Evolutionary conservation across 2,113 vertebrate genomes (phyloP).

Genomic region (Pao palembangensis): DNA sequence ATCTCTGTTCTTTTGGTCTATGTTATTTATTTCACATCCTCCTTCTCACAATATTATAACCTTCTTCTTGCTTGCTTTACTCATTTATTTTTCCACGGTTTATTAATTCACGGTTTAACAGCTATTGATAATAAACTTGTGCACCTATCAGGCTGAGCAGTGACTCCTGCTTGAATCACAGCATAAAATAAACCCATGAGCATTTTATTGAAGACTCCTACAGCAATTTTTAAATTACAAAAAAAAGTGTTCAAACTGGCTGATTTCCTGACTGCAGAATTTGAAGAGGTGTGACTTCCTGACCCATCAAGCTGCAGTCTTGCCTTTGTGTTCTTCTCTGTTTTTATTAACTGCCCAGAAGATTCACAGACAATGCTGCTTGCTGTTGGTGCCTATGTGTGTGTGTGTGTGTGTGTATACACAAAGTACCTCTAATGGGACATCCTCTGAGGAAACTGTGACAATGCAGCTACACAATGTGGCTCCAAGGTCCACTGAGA

Average conservation of each 20-base stretch:
- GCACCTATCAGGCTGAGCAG: background rate
- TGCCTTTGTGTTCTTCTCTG: conserved; percentile 12
- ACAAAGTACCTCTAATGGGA: conserved; percentile 48
- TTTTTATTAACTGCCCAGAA: conserved; percentile 13
- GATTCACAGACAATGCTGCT: conserved; percentile 3
- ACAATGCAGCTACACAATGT: conserved; percentile 61
- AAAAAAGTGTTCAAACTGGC: background rate
- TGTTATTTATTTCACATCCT: background rate
- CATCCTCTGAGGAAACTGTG: conserved; percentile 67
- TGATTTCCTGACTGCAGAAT: conserved; percentile 9
- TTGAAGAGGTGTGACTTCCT: conserved; percentile 46
- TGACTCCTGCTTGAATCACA: too few relatives aligned
- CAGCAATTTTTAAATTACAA: too few relatives aligned
- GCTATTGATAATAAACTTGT: too few relatives aligned
- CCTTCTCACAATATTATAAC: too few relatives aligned
- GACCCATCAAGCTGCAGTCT: conserved; percentile 16
- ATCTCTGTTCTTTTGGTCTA: background rate
- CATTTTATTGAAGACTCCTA: too few relatives aligned
- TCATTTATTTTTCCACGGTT: too few relatives aligned
- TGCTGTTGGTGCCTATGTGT: background rate
- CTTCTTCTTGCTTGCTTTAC: too few relatives aligned
- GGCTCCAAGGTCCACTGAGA: conserved; percentile 27
- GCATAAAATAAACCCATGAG: too few relatives aligned
- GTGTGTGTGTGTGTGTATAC: background rate
- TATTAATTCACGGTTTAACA: too few relatives aligned